A percentile compares a stretch with the other conserved stretches of the same genome.
Conservation (phyloP, 2,888 invertebrate species). For the Nudaria mundana region DNA sequence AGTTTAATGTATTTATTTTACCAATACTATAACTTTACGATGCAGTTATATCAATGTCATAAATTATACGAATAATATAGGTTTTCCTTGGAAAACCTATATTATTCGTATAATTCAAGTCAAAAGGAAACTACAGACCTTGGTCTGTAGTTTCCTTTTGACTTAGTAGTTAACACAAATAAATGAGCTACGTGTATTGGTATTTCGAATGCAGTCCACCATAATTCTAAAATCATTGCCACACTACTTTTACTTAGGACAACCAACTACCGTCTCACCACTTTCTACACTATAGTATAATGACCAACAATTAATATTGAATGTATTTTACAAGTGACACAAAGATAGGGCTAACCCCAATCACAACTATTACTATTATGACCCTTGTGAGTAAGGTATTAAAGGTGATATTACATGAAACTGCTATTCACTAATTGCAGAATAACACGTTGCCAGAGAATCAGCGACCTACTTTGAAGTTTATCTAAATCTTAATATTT, state of each 20-base stretch:
- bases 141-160: background rate
- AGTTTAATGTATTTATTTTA: too few species aligned
- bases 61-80: too few species aligned
- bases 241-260: conserved; percentile 48
- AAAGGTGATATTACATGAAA: conserved; percentile 14
- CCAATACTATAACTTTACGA: too few species aligned
- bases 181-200: background rate
- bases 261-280: conserved; percentile 55
- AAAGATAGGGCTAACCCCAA: conserved; percentile 20
- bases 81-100: too few species aligned
- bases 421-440: conserved; percentile 8
- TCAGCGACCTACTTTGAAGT: conserved; percentile 16
- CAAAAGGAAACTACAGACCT: background rate
- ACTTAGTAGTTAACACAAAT: background rate
- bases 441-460: conserved; percentile 20
- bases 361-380: conserved; percentile 5
- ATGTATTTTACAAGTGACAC: conserved; percentile 30
- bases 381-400: conserved; percentile 10
- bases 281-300: conserved; percentile 69
- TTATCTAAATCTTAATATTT: conserved; percentile 17
- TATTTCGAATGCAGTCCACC: background rate
- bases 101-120: too few species aligned
- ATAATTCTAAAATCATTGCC: conserved; percentile 27
- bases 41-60: too few species aligned
- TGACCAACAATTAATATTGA: conserved; percentile 64